Evolutionary conservation across 2,113 vertebrate genomes (phyloP).

Genomic region (Halichoerus grypus): DNA sequence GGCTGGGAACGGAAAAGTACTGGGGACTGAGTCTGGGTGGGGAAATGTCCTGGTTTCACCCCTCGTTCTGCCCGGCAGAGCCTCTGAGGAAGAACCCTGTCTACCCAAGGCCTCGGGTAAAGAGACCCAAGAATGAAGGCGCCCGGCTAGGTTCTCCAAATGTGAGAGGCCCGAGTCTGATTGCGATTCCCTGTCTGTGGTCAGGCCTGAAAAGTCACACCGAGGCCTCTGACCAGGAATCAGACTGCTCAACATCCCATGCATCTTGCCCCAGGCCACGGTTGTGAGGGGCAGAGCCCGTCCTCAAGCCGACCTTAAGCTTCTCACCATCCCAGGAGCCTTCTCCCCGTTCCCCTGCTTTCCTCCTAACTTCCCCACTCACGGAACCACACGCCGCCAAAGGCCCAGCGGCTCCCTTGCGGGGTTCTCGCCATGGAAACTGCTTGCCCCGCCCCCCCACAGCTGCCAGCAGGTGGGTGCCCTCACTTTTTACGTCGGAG

Average conservation of each 20-base stretch:
- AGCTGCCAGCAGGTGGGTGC: background rate
- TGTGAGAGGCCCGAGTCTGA: no score
- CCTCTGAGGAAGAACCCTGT: background rate
- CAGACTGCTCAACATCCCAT: fast-evolving
- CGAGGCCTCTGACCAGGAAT: background rate
- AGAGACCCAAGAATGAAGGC: background rate
- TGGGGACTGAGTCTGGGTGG: background rate
- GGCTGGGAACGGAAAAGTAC: background rate
- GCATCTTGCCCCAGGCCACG: fast-evolving
- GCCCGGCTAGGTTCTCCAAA: fast-evolving
- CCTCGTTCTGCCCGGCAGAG: no score
- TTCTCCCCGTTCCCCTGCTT: background rate
- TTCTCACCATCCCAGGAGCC: fast-evolving
- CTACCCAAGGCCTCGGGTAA: fast-evolving
- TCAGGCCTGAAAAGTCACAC: background rate
- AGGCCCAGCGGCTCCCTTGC: fast-evolving
- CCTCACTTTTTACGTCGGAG: background rate
- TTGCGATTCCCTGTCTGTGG: fast-evolving
- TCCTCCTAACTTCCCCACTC: no score
- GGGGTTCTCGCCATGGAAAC: fast-evolving
- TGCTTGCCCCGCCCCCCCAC: background rate
- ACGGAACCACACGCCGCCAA: fast-evolving
- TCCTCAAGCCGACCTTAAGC: background rate
- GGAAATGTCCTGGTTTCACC: background rate
- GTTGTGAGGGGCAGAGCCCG: background rate